Percentiles rank a stretch among this genome's conserved stretches.
These are phyloP conservation scores for Bubo bubo DNA, from an alignment of 2,113 vertebrate genomes.

Conservation along the genomic window DNA sequence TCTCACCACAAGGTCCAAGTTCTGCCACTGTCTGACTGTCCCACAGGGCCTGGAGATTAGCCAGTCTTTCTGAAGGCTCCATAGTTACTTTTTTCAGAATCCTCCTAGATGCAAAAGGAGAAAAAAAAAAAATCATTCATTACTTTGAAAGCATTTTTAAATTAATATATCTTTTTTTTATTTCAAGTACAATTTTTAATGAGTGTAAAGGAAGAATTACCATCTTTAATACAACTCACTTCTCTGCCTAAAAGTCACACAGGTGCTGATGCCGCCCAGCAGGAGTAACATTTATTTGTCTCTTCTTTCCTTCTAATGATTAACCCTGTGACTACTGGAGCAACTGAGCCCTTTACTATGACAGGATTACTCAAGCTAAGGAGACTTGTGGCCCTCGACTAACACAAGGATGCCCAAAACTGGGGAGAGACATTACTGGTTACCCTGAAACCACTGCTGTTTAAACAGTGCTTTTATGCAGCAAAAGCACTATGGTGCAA, in stretches of 20 bases:
- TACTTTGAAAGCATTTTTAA: neutral
- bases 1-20: constrained; percentile 93
- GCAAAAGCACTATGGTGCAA: neutral
- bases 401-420: neutral
- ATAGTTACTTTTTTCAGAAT: constrained; percentile 93
- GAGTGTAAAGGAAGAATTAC: neutral
- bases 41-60: constrained; percentile 87
- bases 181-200: neutral
- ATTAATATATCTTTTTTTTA: neutral
- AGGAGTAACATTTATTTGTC: neutral
- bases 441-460: neutral
- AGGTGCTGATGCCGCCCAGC: neutral
- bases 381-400: neutral
- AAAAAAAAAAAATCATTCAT: neutral
- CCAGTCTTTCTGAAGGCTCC: constrained; percentile 90
- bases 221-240: neutral
- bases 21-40: constrained; percentile 90
- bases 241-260: neutral
- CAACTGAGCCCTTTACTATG: neutral
- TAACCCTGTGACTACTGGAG: neutral
- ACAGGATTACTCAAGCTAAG: neutral
- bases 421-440: neutral
- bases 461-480: neutral
- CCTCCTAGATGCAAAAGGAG: constrained; percentile 77
- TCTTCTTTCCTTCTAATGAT: neutral